These are phyloP conservation scores for Nipponacmea schrenckii DNA, from an alignment of 2,888 invertebrate genomes.

Conservation along the genomic window DNA sequence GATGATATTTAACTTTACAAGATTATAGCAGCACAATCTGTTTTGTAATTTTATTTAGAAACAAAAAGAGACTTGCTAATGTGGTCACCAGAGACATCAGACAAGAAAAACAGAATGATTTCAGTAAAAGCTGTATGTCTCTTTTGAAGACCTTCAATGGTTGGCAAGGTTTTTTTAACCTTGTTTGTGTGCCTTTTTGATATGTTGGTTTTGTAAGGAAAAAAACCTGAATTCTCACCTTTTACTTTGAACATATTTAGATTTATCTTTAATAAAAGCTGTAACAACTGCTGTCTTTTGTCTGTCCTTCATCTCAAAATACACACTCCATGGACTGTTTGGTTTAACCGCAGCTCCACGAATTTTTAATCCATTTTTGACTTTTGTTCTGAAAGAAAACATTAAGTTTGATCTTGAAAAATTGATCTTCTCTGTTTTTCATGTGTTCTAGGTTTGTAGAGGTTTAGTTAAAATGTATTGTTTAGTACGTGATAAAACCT, in stretches of 20 bases:
- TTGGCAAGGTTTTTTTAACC: too few species aligned
- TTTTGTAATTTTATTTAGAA: too few species aligned
- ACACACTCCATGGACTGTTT: conserved; percentile 85
- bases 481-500: background rate
- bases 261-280: conserved; percentile 70
- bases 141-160: background rate
- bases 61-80: too few species aligned
- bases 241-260: conserved; percentile 49
- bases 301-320: conserved; percentile 85
- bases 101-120: background rate
- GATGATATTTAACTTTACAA: too few species aligned
- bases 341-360: conserved; percentile 83
- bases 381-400: conserved; percentile 78
- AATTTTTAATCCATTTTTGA: conserved; percentile 87
- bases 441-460: background rate
- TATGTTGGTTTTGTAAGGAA: too few species aligned
- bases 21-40: too few species aligned
- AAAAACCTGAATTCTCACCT: conserved; percentile 39
- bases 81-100: background rate
- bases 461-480: background rate
- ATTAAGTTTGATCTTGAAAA: background rate
- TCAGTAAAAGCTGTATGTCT: background rate
- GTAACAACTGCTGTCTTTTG: conserved; percentile 90
- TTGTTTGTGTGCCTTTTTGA: too few species aligned
- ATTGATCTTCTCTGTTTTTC: too few species aligned